Percentiles rank a stretch among this genome's conserved stretches.
Evolutionary conservation across 2,888 invertebrate species (phyloP).

Genomic region (Ceramica pisi): DNA sequence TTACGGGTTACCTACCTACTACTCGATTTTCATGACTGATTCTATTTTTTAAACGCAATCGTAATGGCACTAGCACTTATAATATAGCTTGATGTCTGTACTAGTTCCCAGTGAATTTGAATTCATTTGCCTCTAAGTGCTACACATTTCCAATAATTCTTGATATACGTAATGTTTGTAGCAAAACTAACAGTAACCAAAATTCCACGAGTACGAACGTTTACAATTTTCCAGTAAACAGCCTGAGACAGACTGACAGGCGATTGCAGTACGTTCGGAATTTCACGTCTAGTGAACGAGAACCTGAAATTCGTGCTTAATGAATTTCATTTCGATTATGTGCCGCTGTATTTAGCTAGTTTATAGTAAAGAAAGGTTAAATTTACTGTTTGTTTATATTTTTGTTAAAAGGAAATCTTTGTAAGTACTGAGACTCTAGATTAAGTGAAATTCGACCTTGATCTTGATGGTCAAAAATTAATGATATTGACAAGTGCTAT

Average conservation of each 20-base stretch:
- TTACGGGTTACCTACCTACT: too few relatives aligned
- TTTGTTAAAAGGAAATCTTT: too few relatives aligned
- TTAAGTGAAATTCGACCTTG: too few relatives aligned
- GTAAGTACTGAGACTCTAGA: too few relatives aligned
- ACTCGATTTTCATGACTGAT: too few relatives aligned
- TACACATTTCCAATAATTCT: neutral
- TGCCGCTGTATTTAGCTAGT: neutral
- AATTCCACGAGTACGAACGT: neutral
- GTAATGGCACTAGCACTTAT: too few relatives aligned
- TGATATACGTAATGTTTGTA: neutral
- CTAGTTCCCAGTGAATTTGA: neutral
- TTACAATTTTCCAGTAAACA: neutral
- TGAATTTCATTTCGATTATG: neutral
- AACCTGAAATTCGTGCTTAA: neutral
- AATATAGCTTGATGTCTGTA: neutral
- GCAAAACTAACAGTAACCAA: neutral
- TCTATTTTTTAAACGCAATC: neutral
- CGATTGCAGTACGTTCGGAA: conserved; percentile 6
- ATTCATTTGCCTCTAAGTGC: too few relatives aligned
- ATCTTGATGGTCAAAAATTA: too few relatives aligned
- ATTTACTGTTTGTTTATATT: neutral
- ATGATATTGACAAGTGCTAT: too few relatives aligned
- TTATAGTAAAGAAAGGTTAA: neutral
- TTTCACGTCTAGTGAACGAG: conserved; percentile 4
- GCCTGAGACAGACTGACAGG: conserved; percentile 9